Percentiles rank a stretch among this genome's conserved stretches.
phyloP scores from a whole-genome alignment of 2,113 vertebrate genomes.

The Vidua macroura region DNA sequence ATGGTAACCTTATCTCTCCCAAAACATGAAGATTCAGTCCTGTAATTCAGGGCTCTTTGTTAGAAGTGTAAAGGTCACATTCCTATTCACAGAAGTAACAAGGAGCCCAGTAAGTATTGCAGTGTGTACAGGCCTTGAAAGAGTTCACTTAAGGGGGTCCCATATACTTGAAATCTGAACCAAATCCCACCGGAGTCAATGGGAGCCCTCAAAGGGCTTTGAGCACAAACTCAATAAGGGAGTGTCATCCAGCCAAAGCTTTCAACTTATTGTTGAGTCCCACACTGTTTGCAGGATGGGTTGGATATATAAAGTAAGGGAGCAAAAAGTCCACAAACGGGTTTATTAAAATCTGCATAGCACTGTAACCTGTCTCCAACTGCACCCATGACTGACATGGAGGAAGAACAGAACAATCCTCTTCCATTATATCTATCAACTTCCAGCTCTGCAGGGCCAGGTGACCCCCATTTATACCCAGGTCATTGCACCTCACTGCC shows the following conservation, averaged over 20 bases:
- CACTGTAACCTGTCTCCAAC: not conserved
- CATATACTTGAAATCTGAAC: constrained; percentile 24
- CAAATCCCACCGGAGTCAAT: constrained; percentile 48
- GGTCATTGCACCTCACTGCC: not conserved
- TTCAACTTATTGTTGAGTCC: not conserved
- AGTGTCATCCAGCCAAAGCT: constrained; percentile 41
- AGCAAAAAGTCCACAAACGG: not conserved
- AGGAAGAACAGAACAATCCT: not conserved
- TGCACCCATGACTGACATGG: not conserved
- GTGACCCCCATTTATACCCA: not conserved
- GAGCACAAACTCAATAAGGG: constrained; percentile 30
- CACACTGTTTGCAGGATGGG: not conserved
- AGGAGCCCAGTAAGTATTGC: constrained; percentile 14
- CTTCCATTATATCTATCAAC: not conserved
- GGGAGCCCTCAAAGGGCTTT: constrained; percentile 9
- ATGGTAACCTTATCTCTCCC: constrained; percentile 36
- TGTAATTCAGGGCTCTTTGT: not conserved
- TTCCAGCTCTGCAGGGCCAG: not conserved
- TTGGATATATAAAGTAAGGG: not conserved
- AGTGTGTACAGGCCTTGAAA: constrained; percentile 4
- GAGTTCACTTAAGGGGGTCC: constrained; percentile 37
- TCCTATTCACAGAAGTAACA: constrained; percentile 45
- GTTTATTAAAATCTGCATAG: not conserved
- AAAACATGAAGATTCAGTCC: not conserved
- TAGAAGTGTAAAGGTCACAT: constrained; percentile 48